Base-by-base conservation (phyloP, 2,797 vertebrate species). In the Pantherophis alleghaniensis region DNA sequence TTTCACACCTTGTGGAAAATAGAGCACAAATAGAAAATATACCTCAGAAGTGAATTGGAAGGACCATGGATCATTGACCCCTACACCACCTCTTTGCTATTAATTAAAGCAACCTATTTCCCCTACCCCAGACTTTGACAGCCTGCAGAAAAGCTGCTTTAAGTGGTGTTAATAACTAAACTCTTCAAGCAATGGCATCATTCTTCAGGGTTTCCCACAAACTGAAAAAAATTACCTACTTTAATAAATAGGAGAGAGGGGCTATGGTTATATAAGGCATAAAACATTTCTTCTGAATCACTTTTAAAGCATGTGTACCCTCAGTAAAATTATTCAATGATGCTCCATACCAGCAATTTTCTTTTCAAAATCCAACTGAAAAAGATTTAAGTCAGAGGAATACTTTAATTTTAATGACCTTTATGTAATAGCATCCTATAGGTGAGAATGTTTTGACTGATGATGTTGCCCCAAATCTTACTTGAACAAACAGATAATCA, bases 1-100 rank as follows among this genome's bases (percentile, higher is more conserved):
- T 97, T 96, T 93, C 88, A 86, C 94, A 74, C 94, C 95, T 96
- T 92, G 63, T 93, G 94, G 60, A 91, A 96, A 91, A 95, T 90
- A 93, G 66, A 96, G 95, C 94, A 88, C 66, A 86, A 91, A 74
- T 20, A 74, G 16, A 74, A 74, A 74, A 74, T 47, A 47, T 47
- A 24, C 10, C 4, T 47, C 37, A 83, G 42, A 83, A 47, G 42
- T 83, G 20, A 83, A 83, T 5, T 83, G 20, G 20, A 83, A 47
- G 37, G 42, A 24, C 10, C 7, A 47, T 83, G 20, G 74, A 24
- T 47, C 22, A 47, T 83, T 47, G 20, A 47, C 42, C 37, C 42
- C 2, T 12, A 47, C 2, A 83, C 4, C 2, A 83, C 4, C 18
- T 83, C 20, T 83, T 83, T 83, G 74, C 74, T 83, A 83, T 83